Evolutionary conservation across 2,113 vertebrate genomes (phyloP), one percentile per base, ranked within the genome.

Genomic region (Micronycteris hirsuta): DNA sequence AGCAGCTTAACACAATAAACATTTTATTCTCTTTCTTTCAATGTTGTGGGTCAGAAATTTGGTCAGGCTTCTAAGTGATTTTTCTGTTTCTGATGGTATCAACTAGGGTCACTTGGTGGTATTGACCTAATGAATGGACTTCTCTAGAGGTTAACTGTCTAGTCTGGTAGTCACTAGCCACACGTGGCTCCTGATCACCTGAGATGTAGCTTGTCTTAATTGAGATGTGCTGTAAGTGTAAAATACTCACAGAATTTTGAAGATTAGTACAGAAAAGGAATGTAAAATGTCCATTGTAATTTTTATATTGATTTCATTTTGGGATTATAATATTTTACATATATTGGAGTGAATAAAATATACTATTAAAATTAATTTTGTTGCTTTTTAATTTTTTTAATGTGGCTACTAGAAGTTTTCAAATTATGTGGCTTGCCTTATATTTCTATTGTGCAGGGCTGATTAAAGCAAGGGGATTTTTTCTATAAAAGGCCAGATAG

Each of bases 331-430:
- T 85, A 73, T 76, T 80, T 73, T 58, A 68, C 54, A 92, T n/a
- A 89, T 41, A 68, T 26, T 81, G 36, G 47, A 80, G 73, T 82
- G 70, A 76, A 52, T 65, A 80, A 67, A 86, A 49, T 58, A 68
- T 47, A 20, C 54, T 45, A 61, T 81, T 93, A 74, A 68, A 94
- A 54, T 94, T 89, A 81, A 71, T 81, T 38, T 89, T 87, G 58
- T 73, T 78, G 68, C 26, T 63, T 63, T 63, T 70, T 31, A 41
- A 63, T 20, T 61, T 56, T 78, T 65, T 78, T 52, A 67, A 80
- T 36, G 19, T 80, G 33, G 13, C 45, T 92, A 67, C 74, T 41
- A 78, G 63, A 91, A 38, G 74, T 33, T 71, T 90, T 94, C 33
- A 87, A 70, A 85, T 86, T 81, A 54, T 41, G 33, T 96, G 80